Conservation (phyloP, 2,797 vertebrate genomes). For the Argya squamiceps region DNA sequence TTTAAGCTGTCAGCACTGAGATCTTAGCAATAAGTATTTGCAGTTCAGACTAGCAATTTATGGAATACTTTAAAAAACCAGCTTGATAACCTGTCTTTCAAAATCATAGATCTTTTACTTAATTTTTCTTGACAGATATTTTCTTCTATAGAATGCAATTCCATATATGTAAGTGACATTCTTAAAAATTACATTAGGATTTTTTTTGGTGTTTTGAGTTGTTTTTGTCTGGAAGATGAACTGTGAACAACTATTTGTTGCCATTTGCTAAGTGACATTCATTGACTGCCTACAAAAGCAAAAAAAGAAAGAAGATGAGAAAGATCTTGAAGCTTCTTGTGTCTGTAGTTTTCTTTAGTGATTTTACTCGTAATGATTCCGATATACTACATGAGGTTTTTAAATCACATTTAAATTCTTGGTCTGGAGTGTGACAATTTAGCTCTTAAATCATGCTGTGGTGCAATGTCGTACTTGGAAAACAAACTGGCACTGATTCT, state of each 20-base stretch:
- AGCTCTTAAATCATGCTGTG: neutral
- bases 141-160: neutral
- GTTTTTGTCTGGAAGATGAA: neutral
- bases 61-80: neutral
- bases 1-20: neutral
- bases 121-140: neutral
- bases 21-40: neutral
- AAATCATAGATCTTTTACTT: neutral
- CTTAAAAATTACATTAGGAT: neutral
- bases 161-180: neutral
- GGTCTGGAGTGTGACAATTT: neutral
- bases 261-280: neutral
- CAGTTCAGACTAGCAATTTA: neutral
- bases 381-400: neutral
- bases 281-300: neutral
- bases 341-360: neutral
- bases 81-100: neutral
- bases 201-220: neutral
- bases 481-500: constrained; percentile 30
- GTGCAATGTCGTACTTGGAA: neutral
- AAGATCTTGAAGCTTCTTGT: neutral
- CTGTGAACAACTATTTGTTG: neutral
- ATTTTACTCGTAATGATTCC: neutral
- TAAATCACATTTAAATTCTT: neutral
- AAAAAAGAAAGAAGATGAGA: neutral